A percentile compares a stretch with the other conserved stretches of the same genome.
Conservation (phyloP, 1,140 invertebrate species). For the Ridgeia piscesae region DNA sequence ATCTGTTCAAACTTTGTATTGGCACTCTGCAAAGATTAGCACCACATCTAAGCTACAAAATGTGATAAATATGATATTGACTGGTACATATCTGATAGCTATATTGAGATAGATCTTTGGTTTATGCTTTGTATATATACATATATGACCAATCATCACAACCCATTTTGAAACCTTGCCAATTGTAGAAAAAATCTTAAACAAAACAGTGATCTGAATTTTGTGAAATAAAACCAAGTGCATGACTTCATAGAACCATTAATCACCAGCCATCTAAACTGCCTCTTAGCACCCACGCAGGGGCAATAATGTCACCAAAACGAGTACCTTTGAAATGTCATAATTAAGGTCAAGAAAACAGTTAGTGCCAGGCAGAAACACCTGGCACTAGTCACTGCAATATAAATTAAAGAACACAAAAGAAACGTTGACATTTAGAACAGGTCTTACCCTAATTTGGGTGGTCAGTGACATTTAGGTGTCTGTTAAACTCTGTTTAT, state of each 20-base stretch:
- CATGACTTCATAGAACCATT: background rate
- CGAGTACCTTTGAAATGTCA: background rate
- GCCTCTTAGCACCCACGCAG: background rate
- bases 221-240: background rate
- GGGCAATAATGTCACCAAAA: background rate
- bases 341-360: background rate
- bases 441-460: background rate
- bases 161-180: too few species aligned
- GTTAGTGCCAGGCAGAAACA: background rate
- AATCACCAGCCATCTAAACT: background rate
- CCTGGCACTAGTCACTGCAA: background rate
- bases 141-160: too few species aligned
- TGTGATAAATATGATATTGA: background rate
- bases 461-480: background rate
- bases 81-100: background rate
- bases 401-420: background rate
- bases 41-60: background rate
- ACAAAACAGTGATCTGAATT: too few species aligned
- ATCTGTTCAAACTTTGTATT: slow-evolving; percentile 23
- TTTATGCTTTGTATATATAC: background rate
- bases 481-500: background rate
- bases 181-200: too few species aligned
- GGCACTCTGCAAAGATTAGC: slow-evolving; percentile 25
- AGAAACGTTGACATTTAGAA: too few species aligned
- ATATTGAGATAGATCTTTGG: background rate